Evolutionary conservation across 1,140 invertebrate genomes (phyloP).

Genomic region (Anastatus disparis): DNA sequence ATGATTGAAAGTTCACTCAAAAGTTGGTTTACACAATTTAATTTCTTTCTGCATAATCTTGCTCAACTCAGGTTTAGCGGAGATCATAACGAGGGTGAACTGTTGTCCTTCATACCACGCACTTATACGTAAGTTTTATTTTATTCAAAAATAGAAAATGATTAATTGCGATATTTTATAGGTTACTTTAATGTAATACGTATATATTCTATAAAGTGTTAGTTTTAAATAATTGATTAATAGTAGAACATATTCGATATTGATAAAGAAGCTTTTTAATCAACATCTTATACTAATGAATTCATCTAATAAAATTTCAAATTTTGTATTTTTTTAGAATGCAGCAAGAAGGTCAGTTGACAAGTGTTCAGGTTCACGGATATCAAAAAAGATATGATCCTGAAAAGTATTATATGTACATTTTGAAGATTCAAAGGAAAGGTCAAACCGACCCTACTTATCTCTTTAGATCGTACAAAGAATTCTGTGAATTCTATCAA

Average conservation of each 20-base stretch:
- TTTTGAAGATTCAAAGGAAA: constrained; percentile 86
- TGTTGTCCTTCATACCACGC: constrained; percentile 93
- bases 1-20: constrained; percentile 92
- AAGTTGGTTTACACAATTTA: constrained; percentile 92
- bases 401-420: constrained; percentile 98
- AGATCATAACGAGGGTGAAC: constrained; percentile 83
- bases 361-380: constrained; percentile 85
- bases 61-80: constrained; percentile 92
- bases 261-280: no score
- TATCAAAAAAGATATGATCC: constrained; percentile 96
- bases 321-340: constrained; percentile 71
- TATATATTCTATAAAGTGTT: no score
- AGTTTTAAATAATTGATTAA: no score
- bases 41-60: constrained; percentile 97
- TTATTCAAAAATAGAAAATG: no score
- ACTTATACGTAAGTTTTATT: constrained; percentile 88
- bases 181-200: no score
- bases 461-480: constrained; percentile 93
- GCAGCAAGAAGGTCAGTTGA: constrained; percentile 89
- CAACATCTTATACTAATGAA: no score
- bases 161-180: no score
- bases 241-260: no score
- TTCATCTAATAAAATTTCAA: no score
- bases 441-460: constrained; percentile 85
- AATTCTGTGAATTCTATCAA: constrained; percentile 96